phyloP scores from a whole-genome alignment of 2,888 invertebrate genomes.

The Chromoteleia sp. region DNA sequence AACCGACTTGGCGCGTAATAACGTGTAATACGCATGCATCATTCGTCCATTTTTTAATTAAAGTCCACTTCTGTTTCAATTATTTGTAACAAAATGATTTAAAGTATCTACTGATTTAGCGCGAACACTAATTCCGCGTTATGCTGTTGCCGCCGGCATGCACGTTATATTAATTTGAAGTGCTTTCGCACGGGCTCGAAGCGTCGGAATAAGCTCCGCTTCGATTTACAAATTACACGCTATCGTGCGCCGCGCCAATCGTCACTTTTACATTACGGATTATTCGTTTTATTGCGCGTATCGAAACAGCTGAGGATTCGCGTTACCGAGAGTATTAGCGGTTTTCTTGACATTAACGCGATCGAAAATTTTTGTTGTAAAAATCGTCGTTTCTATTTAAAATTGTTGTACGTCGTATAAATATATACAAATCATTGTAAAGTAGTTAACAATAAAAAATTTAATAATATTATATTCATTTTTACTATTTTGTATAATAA shows the following conservation, averaged over 20 bases:
- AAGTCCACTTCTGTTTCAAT: constrained; percentile 56
- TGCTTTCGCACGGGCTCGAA: constrained; percentile 35
- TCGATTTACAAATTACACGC: constrained; percentile 56
- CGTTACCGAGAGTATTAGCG: too few relatives aligned
- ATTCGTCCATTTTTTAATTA: constrained; percentile 63
- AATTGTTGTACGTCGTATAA: too few relatives aligned
- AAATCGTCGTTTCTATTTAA: too few relatives aligned
- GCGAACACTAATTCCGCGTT: constrained; percentile 34
- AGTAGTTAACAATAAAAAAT: too few relatives aligned
- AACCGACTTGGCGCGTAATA: constrained; percentile 49
- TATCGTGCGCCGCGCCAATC: constrained; percentile 20
- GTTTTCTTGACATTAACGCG: too few relatives aligned
- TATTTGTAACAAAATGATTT: constrained; percentile 64
- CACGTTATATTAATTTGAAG: constrained; percentile 47
- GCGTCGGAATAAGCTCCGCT: constrained; percentile 46
- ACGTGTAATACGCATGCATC: constrained; percentile 43
- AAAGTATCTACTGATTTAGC: constrained; percentile 57
- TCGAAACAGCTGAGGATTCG: too few relatives aligned
- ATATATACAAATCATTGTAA: too few relatives aligned
- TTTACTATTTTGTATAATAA: too few relatives aligned
- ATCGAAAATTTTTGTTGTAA: too few relatives aligned
- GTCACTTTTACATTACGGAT: constrained; percentile 33
- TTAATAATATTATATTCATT: too few relatives aligned
- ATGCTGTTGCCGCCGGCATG: constrained; percentile 31
- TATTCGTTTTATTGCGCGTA: constrained; percentile 16